Evolutionary conservation across 2,888 invertebrate species (phyloP), one percentile per base, ranked within the genome.

Genomic region (Mantis religiosa): DNA sequence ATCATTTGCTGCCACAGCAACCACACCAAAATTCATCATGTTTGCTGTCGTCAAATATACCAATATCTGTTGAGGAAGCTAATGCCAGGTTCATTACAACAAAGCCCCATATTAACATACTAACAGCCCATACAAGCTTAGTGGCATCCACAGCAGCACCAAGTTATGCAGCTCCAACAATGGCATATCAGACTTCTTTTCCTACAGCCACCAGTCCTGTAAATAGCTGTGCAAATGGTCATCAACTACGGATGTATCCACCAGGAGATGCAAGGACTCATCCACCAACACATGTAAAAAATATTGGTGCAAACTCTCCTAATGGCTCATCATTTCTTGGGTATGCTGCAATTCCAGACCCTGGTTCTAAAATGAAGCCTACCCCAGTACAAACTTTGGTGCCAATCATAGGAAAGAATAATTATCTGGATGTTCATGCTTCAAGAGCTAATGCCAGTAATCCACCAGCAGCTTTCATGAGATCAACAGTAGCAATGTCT

Each of bases 1-100:
- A 87, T 3, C 85, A 85, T 47, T 20, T 85, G 8, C 27, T 85
- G 20, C 27, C 4, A 34, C 84, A 84, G 30, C 30, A 28, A 15
- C 84, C 85, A 34, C 85, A 85, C 27, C 87, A 87, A 28, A 71
- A 71, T 71, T 82, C 87, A 27, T 30, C 41, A 28, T 34, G 87
- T 27, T 28, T 87, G 9, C 41, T 87, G 14, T 81, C 82, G 14
- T 81, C 82, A 27, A 88, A 87, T 71, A 20, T 88, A 9, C 86
- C 89, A n/a, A 28, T 82, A 27, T 41, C 92, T 91, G 83, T 94
- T 1, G 96, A 96, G 93, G 97, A 97, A 93, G 96, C 96, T 0
- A 94, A 96, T 87, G 97, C 97, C 0, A 94, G 97, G 90, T 96
- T 97, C 91, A 96, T 97, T 81, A 97, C 96, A 47, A 96, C 96